A percentile compares a stretch with the other conserved stretches of the same genome.
Conservation (phyloP, 2,113 vertebrate genomes). For the Hyla sarda region DNA sequence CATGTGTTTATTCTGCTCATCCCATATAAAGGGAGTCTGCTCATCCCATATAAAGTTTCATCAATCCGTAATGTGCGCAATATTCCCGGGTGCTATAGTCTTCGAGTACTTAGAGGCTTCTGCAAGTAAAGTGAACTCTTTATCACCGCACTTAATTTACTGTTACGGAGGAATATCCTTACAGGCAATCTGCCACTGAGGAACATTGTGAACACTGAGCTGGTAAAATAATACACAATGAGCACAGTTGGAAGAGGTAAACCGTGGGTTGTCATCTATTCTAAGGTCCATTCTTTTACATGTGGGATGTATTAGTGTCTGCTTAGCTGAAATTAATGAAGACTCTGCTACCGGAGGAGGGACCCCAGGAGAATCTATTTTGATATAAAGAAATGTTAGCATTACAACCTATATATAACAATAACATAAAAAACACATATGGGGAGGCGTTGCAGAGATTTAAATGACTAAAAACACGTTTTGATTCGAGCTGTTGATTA, state of each 20-base stretch:
- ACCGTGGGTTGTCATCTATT: constrained; percentile 15
- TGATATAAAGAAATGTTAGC: not conserved
- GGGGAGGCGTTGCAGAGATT: not conserved
- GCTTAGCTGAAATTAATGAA: constrained; percentile 27
- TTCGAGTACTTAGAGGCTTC: not conserved
- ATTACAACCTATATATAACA: constrained; percentile 38
- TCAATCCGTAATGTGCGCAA: not conserved
- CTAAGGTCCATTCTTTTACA: constrained; percentile 15
- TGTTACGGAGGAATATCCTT: not conserved
- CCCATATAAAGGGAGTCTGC: not conserved
- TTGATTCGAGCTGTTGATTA: not conserved
- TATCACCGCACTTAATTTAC: not conserved
- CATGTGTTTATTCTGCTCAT: not conserved
- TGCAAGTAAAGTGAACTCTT: not conserved
- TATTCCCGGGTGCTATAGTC: not conserved
- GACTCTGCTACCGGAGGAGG: not conserved
- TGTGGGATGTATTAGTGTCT: not conserved
- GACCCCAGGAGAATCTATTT: constrained; percentile 6
- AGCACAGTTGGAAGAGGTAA: not conserved
- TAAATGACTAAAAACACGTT: constrained; percentile 14
- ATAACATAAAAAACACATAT: constrained; percentile 17
- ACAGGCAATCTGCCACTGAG: not conserved
- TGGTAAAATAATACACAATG: constrained; percentile 22
- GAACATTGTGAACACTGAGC: not conserved
- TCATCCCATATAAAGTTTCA: constrained; percentile 5